Evolutionary conservation across 2,113 vertebrate genomes (phyloP), one percentile per base, ranked within the genome.

Genomic region (Marcusenius ussheri): DNA sequence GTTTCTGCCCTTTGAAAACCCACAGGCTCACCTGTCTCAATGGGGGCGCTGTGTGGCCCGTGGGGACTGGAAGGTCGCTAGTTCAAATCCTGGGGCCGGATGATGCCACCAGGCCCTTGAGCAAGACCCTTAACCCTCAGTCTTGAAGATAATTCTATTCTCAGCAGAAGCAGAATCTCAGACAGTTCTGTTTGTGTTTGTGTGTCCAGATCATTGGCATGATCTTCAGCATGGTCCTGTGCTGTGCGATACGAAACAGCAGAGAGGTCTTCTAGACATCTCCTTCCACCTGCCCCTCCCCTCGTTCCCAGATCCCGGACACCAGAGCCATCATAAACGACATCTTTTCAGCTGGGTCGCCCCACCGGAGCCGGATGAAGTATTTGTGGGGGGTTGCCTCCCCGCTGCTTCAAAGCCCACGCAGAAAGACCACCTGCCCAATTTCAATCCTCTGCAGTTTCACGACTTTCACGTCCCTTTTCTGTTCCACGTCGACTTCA

Each of bases 151-250:
- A 70, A 70, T 27, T 31, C 50, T 84, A 9, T 46, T 31, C 45
- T 13, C 2, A 4, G 39, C 87, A 51, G 42, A 45, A 27, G 27
- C 45, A 42, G 31, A 56, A 17, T 10, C 31, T 47, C 27, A 49
- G 49, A 19, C 17, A n/a, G 77, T 86, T 3, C 0, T 87, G 7
- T 84, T 83, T 89, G 90, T 45, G 27, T 88, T 24, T 89, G 86
- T 89, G 27, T 86, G 19, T 89, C 88, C 95, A 99, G 98, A 97
- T 99, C 92, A 98, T 99, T 80, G 98, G 98, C 92, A 99, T 99
- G 98, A 97, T 99, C 93, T 99, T 98, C 96, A 99, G 98, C 92
- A 98, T 99, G 98, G 96, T 99, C 90, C 97, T 99, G 80, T 99
- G 98, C 94, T 99, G 98, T 93, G 98, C 95, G 0, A 98, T 99